Percentiles rank a stretch among this genome's conserved stretches.
phyloP scores from a whole-genome alignment of 2,113 vertebrate genomes.

The Siniperca chuatsi region DNA sequence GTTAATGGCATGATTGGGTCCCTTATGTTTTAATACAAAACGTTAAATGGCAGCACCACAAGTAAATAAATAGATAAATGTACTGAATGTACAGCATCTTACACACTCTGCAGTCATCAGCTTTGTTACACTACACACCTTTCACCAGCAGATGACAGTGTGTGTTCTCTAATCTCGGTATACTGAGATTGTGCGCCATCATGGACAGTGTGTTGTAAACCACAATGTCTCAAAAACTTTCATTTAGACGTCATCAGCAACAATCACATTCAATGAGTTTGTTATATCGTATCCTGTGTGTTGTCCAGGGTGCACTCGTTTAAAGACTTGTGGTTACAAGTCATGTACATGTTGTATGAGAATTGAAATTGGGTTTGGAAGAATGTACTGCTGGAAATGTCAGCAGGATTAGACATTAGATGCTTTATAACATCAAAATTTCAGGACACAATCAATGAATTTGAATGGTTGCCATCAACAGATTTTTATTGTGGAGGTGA shows the following conservation, averaged over 20 bases:
- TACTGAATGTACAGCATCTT: neutral
- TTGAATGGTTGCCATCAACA: no score
- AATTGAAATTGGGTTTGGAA: no score
- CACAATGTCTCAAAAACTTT: neutral
- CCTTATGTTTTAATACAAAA: no score
- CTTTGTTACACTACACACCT: neutral
- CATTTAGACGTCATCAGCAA: neutral
- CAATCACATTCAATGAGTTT: neutral
- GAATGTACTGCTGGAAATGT: no score
- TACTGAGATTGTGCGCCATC: neutral
- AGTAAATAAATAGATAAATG: neutral
- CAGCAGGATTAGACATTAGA: neutral
- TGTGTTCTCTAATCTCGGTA: neutral
- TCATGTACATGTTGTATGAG: no score
- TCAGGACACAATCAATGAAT: no score
- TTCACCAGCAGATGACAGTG: constrained; percentile 36
- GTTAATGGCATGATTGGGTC: no score
- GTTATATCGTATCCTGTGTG: neutral
- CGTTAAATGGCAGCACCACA: neutral
- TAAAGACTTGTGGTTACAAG: no score
- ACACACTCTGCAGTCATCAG: no score
- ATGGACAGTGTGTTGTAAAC: neutral
- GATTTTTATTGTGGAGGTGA: neutral
- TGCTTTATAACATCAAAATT: neutral
- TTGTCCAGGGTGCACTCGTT: neutral